These are phyloP conservation scores for Mobula hypostoma DNA, from an alignment of 2,113 vertebrate genomes.

Conservation along the genomic window DNA sequence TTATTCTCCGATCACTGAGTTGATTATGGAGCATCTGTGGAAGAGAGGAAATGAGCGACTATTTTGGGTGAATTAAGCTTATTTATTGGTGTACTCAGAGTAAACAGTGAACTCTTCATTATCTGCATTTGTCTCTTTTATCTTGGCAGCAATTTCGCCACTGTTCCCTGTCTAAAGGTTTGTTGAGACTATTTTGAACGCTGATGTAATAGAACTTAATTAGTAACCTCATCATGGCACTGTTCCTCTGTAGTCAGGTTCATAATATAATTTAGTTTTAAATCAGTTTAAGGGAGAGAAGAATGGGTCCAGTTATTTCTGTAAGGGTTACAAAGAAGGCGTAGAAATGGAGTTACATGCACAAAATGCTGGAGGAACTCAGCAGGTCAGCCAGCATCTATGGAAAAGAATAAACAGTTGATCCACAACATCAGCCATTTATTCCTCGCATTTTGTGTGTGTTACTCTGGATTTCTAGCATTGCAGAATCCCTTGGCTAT, in stretches of 20 bases:
- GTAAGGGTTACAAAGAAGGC: no score
- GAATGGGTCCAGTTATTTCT: no score
- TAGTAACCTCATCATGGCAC: background rate
- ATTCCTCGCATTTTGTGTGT: no score
- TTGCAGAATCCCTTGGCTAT: no score
- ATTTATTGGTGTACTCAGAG: background rate
- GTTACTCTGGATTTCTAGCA: no score
- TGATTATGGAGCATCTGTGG: background rate
- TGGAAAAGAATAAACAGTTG: no score
- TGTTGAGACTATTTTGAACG: background rate
- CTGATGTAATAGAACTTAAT: background rate
- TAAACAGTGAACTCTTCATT: background rate
- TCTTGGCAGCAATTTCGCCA: background rate
- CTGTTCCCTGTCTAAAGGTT: background rate
- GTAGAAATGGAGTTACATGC: no score
- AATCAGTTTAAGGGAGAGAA: background rate
- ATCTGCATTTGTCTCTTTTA: background rate
- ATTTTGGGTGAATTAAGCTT: background rate
- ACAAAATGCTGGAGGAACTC: no score
- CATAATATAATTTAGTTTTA: background rate
- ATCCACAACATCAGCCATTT: no score
- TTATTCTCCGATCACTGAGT: background rate
- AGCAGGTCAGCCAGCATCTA: no score
- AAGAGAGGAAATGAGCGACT: background rate
- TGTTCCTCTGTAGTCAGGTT: background rate